These are phyloP conservation scores for Drosophila infuscata DNA, from an alignment of 2,888 invertebrate genomes.

Conservation along the genomic window DNA sequence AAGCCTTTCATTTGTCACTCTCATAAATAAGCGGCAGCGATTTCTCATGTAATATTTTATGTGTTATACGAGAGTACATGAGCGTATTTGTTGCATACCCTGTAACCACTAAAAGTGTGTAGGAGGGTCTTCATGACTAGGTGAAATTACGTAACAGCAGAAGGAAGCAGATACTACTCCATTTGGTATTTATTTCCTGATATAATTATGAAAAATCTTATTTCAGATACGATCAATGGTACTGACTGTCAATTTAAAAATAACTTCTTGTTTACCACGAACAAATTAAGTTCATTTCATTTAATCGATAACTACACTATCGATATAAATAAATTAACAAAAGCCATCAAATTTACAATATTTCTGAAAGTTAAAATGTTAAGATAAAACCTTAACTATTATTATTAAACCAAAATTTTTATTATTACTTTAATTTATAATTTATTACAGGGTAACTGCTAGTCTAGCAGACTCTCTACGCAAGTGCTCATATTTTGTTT, in stretches of 20 bases:
- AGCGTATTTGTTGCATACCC: neutral
- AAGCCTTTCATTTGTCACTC: constrained; percentile 73
- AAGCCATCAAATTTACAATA: no score
- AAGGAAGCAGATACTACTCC: neutral
- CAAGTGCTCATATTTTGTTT: neutral
- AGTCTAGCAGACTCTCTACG: neutral
- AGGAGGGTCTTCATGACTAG: neutral
- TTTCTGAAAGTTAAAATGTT: no score
- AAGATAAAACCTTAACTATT: no score
- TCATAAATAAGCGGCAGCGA: constrained; percentile 58
- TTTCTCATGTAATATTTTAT: constrained; percentile 55
- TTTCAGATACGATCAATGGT: neutral
- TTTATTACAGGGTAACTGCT: neutral
- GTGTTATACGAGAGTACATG: constrained; percentile 2
- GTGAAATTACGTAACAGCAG: neutral
- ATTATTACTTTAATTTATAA: no score
- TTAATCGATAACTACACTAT: neutral
- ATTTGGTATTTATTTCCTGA: neutral
- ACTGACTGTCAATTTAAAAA: no score
- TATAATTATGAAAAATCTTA: neutral
- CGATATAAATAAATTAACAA: neutral
- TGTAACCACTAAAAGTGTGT: neutral
- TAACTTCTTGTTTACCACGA: neutral
- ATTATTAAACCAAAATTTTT: no score
- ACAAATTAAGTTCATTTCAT: neutral